Conservation (phyloP, 2,888 invertebrate genomes). For the Agrilus cyanescens region DNA sequence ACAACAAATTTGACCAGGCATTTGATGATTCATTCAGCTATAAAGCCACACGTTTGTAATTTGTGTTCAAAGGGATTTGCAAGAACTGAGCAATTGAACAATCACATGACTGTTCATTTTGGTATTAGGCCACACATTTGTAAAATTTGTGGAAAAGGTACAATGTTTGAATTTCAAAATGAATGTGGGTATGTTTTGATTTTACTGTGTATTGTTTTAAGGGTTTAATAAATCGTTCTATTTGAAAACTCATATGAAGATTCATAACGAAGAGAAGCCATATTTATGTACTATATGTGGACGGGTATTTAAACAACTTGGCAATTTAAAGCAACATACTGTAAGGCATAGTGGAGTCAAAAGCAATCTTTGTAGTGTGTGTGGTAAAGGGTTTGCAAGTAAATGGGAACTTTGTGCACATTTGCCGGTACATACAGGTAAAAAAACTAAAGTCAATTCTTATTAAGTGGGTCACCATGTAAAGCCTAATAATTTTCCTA, state of each 20-base stretch:
- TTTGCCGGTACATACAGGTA: conserved; percentile 35
- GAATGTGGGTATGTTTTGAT: too few relatives aligned
- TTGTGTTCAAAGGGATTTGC: conserved; percentile 47
- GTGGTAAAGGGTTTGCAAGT: conserved; percentile 36
- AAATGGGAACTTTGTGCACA: conserved; percentile 38
- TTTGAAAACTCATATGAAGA: conserved; percentile 36
- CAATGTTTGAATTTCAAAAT: conserved; percentile 13
- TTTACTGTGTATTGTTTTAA: conserved; percentile 5
- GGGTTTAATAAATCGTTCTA: conserved; percentile 39
- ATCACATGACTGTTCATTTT: conserved; percentile 47
- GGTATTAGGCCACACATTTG: conserved; percentile 46
- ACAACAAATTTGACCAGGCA: conserved; percentile 40
- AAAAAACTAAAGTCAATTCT: too few relatives aligned
- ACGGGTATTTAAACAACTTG: conserved; percentile 37
- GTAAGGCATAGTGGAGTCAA: conserved; percentile 37
- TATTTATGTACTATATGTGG: conserved; percentile 36
- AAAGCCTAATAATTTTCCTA: too few relatives aligned
- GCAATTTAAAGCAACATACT: conserved; percentile 35
- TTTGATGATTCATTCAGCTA: conserved; percentile 41
- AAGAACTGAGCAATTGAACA: conserved; percentile 42
- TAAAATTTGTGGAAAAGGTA: conserved; percentile 45
- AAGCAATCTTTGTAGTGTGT: conserved; percentile 35
- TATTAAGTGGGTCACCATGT: too few relatives aligned
- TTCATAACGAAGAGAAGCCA: conserved; percentile 36
- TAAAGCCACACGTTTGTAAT: conserved; percentile 41